Evolutionary conservation across 1,140 invertebrate genomes (phyloP), one percentile per base, ranked within the genome.

Genomic region (Halesus radiatus): DNA sequence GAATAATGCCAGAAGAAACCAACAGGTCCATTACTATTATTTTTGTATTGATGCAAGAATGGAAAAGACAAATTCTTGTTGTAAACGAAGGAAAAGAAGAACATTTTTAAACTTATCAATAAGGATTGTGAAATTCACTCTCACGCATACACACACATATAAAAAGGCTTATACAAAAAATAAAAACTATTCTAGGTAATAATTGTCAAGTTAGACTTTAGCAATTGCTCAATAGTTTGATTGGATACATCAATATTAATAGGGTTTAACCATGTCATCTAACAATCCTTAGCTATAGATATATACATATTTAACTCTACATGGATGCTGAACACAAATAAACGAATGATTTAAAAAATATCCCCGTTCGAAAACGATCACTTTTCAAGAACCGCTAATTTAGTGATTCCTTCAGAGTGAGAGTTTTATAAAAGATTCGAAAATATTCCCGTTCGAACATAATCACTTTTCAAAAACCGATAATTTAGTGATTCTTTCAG

Each of bases 201-300:
- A 56, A 60, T 75, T 37, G 26, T 75, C 68, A 54, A 54, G 20
- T 52, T 72, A 72, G 68, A 72, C 68, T 29, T 72, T 72, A 68
- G 68, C 68, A 72, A 72, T 72, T 72, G 68, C 68, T 72, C 68
- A 72, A 72, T 80, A 70, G 70, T 53, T 56, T 80, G 54, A 64
- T 72, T 80, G 66, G 72, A 76, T 75, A 77, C 64, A 77, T 77
- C 74, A 62, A 53, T 76, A 53, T 72, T 68, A 70, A 60, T 72
- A 56, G 37, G 37, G 37, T 10, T 45, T 45, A 45, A 45, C 13
- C 37, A 45, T 76, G 22, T 58, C 18, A 50, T 32, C 74, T 62
- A 29, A 79, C 37, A 72, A 32, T 78, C 23, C 56, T 60, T 79
- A 79, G 37, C 23, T 50, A 6, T 72, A 22, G 8, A 72, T 72